phyloP scores from a whole-genome alignment of 1,140 invertebrate species.

The Eurosta solidaginis region DNA sequence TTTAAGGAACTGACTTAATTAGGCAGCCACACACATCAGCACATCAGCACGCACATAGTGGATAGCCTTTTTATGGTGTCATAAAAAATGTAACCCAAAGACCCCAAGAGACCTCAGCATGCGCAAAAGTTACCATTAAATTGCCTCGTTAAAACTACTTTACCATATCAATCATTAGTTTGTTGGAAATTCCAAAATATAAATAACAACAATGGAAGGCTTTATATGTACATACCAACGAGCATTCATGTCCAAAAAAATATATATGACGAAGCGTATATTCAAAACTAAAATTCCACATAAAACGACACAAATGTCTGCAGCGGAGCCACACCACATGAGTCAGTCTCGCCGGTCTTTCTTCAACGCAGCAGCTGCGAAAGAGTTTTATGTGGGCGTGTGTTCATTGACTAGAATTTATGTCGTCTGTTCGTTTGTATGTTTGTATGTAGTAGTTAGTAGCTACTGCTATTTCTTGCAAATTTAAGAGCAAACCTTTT shows the following conservation, averaged over 20 bases:
- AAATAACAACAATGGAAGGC: background rate
- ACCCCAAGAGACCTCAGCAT: background rate
- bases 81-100: background rate
- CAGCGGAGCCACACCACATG: background rate
- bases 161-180: slow-evolving; percentile 20
- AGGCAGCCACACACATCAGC: no score
- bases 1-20: no score
- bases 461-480: background rate
- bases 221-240: background rate
- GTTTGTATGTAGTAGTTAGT: no score
- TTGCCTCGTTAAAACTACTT: slow-evolving; percentile 16
- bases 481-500: background rate
- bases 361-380: no score
- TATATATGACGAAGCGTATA: background rate
- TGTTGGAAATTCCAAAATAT: background rate
- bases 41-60: no score
- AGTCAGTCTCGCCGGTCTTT: no score
- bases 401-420: no score
- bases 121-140: background rate
- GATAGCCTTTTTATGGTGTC: background rate
- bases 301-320: background rate
- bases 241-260: background rate
- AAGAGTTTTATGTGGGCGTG: no score
- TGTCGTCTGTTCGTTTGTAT: no score
- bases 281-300: slow-evolving; percentile 14